Evolutionary conservation across 2,888 invertebrate species (phyloP).

Genomic region (Dilophus febrilis): DNA sequence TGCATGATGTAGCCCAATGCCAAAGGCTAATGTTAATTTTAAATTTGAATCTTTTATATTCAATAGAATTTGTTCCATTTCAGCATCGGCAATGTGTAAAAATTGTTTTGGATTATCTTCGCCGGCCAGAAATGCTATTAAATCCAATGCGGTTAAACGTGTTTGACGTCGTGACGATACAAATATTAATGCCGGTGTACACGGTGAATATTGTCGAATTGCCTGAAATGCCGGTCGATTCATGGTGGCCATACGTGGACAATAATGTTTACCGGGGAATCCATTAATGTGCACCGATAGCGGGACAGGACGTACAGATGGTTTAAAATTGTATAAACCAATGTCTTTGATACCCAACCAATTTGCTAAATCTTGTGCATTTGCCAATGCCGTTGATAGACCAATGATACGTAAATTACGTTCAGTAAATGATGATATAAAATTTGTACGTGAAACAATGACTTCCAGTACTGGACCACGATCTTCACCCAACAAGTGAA

Average conservation of each 20-base stretch:
- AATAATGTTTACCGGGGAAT: constrained; percentile 95
- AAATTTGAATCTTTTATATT: constrained; percentile 74
- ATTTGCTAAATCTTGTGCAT: constrained; percentile 89
- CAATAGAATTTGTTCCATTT: constrained; percentile 63
- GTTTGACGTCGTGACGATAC: constrained; percentile 96
- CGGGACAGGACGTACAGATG: constrained; percentile 94
- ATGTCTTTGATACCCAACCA: constrained; percentile 83
- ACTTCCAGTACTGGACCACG: constrained; percentile 87
- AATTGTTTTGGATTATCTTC: constrained; percentile 92
- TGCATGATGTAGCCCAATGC: constrained; percentile 97
- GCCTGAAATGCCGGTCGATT: constrained; percentile 96
- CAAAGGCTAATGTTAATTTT: constrained; percentile 85
- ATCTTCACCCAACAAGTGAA: constrained; percentile 87
- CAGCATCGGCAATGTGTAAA: constrained; percentile 69
- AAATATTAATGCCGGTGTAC: constrained; percentile 81
- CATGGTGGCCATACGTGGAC: constrained; percentile 99
- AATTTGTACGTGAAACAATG: constrained; percentile 93
- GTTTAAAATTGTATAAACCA: constrained; percentile 94
- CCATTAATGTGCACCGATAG: constrained; percentile 81
- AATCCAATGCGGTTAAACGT: constrained; percentile 84
- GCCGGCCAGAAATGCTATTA: constrained; percentile 77
- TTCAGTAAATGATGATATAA: constrained; percentile 79
- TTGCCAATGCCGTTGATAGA: constrained; percentile 92
- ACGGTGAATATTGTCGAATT: constrained; percentile 79
- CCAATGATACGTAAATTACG: constrained; percentile 77